phyloP scores from a whole-genome alignment of 2,113 vertebrate species.

The Leptocoma aspasia region DNA sequence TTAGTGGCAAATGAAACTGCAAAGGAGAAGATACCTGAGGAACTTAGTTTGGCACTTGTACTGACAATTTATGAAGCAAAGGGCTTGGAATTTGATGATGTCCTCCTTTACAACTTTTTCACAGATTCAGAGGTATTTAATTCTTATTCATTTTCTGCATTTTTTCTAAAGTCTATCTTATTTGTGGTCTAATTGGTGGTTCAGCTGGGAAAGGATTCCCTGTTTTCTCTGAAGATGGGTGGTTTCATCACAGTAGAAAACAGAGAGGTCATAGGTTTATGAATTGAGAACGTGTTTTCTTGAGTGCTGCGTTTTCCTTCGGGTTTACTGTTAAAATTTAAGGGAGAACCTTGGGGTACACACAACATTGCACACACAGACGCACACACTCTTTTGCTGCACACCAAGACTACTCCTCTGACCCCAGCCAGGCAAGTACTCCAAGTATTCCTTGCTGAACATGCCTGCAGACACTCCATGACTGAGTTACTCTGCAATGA shows the following conservation, averaged over 20 bases:
- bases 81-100: constrained; percentile 84
- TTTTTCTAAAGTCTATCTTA: neutral
- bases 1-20: constrained; percentile 79
- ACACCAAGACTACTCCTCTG: neutral
- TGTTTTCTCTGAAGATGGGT: neutral
- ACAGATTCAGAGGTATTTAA: constrained; percentile 81
- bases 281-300: fast-evolving
- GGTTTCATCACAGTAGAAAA: neutral
- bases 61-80: constrained; percentile 84
- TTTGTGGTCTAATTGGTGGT: neutral
- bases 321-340: neutral
- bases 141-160: neutral
- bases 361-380: fast-evolving
- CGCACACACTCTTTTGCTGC: neutral
- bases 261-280: neutral
- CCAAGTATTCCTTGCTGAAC: neutral
- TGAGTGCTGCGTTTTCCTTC: neutral
- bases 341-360: neutral
- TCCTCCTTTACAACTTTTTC: constrained; percentile 85
- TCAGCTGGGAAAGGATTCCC: neutral
- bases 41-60: constrained; percentile 79
- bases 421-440: neutral
- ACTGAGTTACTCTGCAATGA: neutral
- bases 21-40: constrained; percentile 81
- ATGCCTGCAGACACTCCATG: neutral